A percentile compares a stretch with the other conserved stretches of the same genome.
Evolutionary conservation across 2,888 invertebrate species (phyloP).

Genomic region (Cancer borealis): DNA sequence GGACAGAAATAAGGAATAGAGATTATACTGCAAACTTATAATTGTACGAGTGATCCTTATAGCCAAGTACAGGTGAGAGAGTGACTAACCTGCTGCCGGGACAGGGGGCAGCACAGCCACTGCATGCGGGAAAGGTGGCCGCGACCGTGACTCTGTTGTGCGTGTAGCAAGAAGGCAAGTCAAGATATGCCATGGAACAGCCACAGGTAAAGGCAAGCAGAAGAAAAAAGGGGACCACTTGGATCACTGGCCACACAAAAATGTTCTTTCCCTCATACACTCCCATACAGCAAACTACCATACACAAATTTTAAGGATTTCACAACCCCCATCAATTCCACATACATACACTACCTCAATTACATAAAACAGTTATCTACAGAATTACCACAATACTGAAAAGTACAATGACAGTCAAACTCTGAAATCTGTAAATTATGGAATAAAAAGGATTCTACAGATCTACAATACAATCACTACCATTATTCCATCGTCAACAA

Average conservation of each 20-base stretch:
- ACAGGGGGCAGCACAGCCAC: conserved; percentile 76
- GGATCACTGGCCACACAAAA: conserved; percentile 10
- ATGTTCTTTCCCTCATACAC: not conserved
- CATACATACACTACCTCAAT: not conserved
- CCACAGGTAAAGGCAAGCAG: conserved; percentile 38
- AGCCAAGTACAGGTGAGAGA: conserved; percentile 24
- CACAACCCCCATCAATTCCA: not conserved
- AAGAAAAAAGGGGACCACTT: conserved; percentile 14
- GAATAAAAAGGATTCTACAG: not conserved
- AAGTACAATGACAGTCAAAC: not conserved
- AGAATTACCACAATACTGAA: conserved; percentile 18
- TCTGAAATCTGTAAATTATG: not conserved
- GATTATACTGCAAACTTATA: not conserved
- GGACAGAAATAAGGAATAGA: not conserved
- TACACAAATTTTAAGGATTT: not conserved
- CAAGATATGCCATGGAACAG: conserved; percentile 50
- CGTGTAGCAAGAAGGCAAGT: conserved; percentile 52
- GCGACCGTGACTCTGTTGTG: conserved; percentile 69
- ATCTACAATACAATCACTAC: conserved; percentile 2
- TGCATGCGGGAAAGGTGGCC: conserved; percentile 76
- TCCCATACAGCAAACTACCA: conserved; percentile 25
- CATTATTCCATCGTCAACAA: not conserved
- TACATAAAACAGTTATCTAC: conserved; percentile 28
- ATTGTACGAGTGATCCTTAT: not conserved
- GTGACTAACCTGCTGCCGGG: conserved; percentile 72